phyloP scores from a whole-genome alignment of 2,888 invertebrate genomes.

The Venustoraphidia nigricollis region DNA sequence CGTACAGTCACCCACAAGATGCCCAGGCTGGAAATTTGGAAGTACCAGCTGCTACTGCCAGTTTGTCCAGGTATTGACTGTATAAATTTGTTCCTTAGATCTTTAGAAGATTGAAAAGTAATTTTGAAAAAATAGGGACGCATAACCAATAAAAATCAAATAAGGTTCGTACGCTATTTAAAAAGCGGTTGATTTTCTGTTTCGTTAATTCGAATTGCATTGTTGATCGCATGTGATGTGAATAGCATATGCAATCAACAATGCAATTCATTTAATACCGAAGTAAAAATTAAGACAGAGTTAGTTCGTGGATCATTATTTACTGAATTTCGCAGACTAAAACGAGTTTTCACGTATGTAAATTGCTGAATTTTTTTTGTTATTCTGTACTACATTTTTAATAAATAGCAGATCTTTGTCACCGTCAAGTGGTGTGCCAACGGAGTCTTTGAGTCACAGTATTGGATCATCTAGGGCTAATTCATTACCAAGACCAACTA shows the following conservation, averaged over 20 bases:
- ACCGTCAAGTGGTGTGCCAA: slow-evolving; percentile 41
- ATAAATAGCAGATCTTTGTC: slow-evolving; percentile 32
- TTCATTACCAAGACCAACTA: slow-evolving; percentile 62
- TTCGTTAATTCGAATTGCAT: too few species aligned
- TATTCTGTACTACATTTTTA: background rate
- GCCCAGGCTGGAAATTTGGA: slow-evolving; percentile 26
- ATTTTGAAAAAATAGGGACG: too few species aligned
- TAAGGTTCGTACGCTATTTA: too few species aligned
- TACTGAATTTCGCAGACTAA: too few species aligned
- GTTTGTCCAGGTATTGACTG: slow-evolving; percentile 15
- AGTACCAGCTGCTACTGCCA: slow-evolving; percentile 25
- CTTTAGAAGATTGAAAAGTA: too few species aligned
- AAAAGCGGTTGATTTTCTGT: too few species aligned
- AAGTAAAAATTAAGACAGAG: too few species aligned
- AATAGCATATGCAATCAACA: background rate
- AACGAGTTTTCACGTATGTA: background rate
- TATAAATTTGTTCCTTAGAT: too few species aligned
- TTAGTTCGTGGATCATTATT: too few species aligned
- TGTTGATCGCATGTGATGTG: too few species aligned
- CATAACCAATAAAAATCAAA: too few species aligned
- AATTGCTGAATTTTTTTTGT: background rate
- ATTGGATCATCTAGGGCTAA: slow-evolving; percentile 43
- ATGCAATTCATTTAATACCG: background rate
- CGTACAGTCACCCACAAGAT: slow-evolving; percentile 22
- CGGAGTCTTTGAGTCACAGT: slow-evolving; percentile 43